phyloP scores from a whole-genome alignment of 2,888 invertebrate species.

The Biston stratarius region DNA sequence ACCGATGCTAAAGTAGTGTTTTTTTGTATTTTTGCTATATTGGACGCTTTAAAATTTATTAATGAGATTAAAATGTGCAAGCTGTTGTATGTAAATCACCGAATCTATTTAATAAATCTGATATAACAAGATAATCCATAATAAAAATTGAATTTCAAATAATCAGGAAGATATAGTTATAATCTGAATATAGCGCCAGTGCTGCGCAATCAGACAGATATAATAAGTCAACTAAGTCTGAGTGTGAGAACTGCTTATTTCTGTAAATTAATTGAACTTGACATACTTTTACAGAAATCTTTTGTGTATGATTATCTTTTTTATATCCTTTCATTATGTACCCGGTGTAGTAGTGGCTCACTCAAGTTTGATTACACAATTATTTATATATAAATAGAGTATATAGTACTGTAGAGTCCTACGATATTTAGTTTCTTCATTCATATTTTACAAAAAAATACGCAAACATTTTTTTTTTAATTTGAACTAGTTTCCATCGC shows the following conservation, averaged over 20 bases:
- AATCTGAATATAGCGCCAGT: not conserved
- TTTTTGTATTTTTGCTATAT: too few species aligned
- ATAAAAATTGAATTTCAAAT: conserved; percentile 13
- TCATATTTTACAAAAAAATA: not conserved
- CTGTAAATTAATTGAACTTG: conserved; percentile 19
- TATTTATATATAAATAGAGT: too few species aligned
- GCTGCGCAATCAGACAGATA: not conserved
- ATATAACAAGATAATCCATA: not conserved
- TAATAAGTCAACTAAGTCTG: not conserved
- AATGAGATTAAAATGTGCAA: conserved; percentile 3
- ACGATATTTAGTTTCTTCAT: too few species aligned
- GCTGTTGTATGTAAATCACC: not conserved
- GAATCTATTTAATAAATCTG: not conserved
- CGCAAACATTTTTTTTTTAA: too few species aligned
- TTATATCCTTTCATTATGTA: conserved; percentile 1
- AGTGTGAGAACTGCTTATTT: conserved; percentile 13
- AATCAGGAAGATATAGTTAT: conserved; percentile 10
- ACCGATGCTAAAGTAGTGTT: too few species aligned
- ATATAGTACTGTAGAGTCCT: too few species aligned
- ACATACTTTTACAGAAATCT: conserved; percentile 8
- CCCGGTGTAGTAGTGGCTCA: not conserved
- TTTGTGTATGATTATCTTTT: conserved; percentile 4
- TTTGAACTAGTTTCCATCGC: too few species aligned
- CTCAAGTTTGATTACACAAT: not conserved
- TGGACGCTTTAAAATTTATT: too few species aligned